Evolutionary conservation across 2,888 invertebrate genomes (phyloP), one percentile per base, ranked within the genome.

Genomic region (Cheilosia grossa): DNA sequence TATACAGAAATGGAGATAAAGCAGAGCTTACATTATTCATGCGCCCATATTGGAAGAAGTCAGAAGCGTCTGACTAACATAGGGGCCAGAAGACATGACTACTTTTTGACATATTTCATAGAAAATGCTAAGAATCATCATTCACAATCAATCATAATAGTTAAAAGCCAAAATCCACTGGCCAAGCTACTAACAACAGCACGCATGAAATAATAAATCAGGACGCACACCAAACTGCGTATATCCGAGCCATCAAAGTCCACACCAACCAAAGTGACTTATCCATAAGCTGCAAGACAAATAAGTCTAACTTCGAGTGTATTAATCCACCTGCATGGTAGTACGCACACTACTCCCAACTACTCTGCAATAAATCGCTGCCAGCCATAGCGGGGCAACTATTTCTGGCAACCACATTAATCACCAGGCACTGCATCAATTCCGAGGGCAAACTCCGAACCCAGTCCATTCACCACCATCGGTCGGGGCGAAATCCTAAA

Each of bases 371-470:
- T 67, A 75, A 67, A 75, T 67, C n/a, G 10, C 49, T 70, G 37
- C 33, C 17, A 7, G 33, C 13, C 37, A 33, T 24, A 6, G 30
- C 13, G n/a, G 47, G 4, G 61, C 53, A 66, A 63, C 78, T 79
- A 63, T 64, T 59, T 59, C 56, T 63, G 54, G 44, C 42, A 53
- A 74, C 63, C 69, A 64, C 79, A 83, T 83, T 75, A 80, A 83
- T 83, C 79, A 83, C 64, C 51, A 53, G 47, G 73, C 13, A 64
- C 73, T 79, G 79, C 74, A 74, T 83, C 79, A 74, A 64, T 64
- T 69, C 30, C 44, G 33, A 24, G 49, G 49, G 79, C 33, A 40
- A 37, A 53, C 19, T 66, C 53, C 58, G 21, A 59, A 30, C 21
- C 42, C 27, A 42, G 21, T n/a, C 2, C 27, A 17, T 19, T 27